Conservation (phyloP, 2,888 invertebrate species). For the Ganaspis brasiliensis region DNA sequence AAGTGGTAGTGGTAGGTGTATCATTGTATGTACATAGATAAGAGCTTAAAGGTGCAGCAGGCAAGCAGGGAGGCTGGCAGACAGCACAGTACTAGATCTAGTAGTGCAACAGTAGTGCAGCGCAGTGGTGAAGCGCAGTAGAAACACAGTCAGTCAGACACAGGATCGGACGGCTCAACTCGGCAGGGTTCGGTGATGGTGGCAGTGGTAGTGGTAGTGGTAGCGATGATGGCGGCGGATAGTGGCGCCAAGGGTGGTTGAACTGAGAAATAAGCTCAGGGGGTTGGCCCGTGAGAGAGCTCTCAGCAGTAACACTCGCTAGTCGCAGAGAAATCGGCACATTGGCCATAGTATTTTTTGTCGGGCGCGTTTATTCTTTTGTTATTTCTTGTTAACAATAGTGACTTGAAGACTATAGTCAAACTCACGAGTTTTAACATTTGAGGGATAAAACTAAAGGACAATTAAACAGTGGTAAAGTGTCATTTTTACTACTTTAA, state of each 20-base stretch:
- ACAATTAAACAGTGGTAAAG: background rate
- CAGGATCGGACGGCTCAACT: background rate
- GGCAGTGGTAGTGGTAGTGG: background rate
- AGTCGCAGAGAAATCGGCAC: conserved; percentile 75
- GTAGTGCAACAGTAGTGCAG: no score
- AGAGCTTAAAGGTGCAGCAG: no score
- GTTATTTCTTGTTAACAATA: background rate
- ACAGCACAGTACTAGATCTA: no score
- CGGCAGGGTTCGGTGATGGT: background rate
- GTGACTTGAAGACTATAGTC: background rate
- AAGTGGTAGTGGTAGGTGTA: background rate
- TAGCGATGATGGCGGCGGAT: background rate
- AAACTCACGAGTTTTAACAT: background rate
- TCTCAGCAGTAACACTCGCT: conserved; percentile 57
- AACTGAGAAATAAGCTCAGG: conserved; percentile 71
- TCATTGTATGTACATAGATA: background rate
- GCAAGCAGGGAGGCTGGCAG: no score
- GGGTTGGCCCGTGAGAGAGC: conserved; percentile 72
- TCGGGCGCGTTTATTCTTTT: background rate
- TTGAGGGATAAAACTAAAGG: background rate
- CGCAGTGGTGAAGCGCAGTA: no score
- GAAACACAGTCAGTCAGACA: background rate
- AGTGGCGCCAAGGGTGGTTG: conserved; percentile 65
- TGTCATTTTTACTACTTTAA: background rate
- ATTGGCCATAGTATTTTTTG: background rate